Evolutionary conservation across 2,113 vertebrate genomes (phyloP).

Genomic region (Ramphastos sulfuratus): DNA sequence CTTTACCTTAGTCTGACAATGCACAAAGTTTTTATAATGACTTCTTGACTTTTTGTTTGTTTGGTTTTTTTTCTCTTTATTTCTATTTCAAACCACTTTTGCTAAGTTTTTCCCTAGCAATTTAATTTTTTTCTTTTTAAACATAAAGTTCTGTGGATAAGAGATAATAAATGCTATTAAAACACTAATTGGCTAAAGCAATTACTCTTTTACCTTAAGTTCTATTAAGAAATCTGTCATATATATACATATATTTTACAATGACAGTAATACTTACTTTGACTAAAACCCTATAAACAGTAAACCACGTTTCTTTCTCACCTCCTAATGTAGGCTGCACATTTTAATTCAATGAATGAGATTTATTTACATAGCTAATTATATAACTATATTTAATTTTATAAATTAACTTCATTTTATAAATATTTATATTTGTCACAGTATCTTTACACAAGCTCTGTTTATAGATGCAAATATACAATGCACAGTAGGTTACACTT

Average conservation of each 20-base stretch:
- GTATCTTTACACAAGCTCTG: background rate
- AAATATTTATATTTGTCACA: conserved; percentile 40
- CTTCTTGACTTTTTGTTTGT: background rate
- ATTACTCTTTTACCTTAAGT: background rate
- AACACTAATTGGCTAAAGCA: background rate
- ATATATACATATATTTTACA: background rate
- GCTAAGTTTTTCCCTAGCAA: background rate
- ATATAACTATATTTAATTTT: conserved; percentile 41
- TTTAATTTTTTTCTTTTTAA: background rate
- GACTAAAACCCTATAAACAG: background rate
- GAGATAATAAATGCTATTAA: background rate
- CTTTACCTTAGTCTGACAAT: background rate
- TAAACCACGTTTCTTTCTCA: background rate
- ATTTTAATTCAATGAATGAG: conserved; percentile 38
- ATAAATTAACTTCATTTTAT: conserved; percentile 27
- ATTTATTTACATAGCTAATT: conserved; percentile 54
- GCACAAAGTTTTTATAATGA: background rate
- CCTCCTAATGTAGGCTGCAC: background rate
- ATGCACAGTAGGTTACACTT: background rate
- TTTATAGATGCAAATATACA: background rate
- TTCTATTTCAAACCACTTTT: background rate
- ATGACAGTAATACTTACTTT: background rate
- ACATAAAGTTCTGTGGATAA: background rate
- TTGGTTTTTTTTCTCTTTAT: too few species aligned
- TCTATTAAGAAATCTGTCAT: background rate